Percentiles rank a stretch among this genome's conserved stretches.
Evolutionary conservation across 2,888 invertebrate species (phyloP).

Genomic region (Pasiphila rectangulata): DNA sequence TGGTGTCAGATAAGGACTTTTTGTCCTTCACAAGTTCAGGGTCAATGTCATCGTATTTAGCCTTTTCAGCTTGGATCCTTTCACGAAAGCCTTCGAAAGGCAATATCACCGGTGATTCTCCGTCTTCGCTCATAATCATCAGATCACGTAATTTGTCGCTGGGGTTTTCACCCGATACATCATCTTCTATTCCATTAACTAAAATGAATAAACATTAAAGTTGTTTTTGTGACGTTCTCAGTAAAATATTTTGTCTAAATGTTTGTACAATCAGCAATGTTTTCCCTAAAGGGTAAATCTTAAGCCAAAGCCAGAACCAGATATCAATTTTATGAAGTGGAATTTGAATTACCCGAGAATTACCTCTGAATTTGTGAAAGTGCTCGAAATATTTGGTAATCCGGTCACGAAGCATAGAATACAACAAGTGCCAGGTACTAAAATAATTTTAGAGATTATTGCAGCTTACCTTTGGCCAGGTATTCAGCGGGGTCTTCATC

Average conservation of each 20-base stretch:
- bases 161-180: conserved; percentile 49
- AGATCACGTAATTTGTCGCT: conserved; percentile 67
- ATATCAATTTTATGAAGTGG: neutral
- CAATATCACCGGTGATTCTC: conserved; percentile 60
- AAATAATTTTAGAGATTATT: neutral
- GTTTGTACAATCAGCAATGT: no score
- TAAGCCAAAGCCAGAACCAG: no score
- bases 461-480: conserved; percentile 52
- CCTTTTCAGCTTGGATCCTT: conserved; percentile 60
- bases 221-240: neutral
- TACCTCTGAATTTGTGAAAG: neutral
- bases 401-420: no score
- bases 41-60: conserved; percentile 38
- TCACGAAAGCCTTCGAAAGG: conserved; percentile 74
- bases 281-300: no score
- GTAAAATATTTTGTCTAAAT: no score
- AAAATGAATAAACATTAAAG: conserved; percentile 2
- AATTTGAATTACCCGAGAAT: neutral
- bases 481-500: conserved; percentile 64
- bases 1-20: conserved; percentile 54
- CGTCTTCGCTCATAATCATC: conserved; percentile 56
- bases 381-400: neutral
- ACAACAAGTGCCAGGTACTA: no score
- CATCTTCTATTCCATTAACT: conserved; percentile 36
- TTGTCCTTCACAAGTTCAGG: conserved; percentile 57